phyloP scores from a whole-genome alignment of 2,888 invertebrate genomes.

The Ptycholaimellus sp. region DNA sequence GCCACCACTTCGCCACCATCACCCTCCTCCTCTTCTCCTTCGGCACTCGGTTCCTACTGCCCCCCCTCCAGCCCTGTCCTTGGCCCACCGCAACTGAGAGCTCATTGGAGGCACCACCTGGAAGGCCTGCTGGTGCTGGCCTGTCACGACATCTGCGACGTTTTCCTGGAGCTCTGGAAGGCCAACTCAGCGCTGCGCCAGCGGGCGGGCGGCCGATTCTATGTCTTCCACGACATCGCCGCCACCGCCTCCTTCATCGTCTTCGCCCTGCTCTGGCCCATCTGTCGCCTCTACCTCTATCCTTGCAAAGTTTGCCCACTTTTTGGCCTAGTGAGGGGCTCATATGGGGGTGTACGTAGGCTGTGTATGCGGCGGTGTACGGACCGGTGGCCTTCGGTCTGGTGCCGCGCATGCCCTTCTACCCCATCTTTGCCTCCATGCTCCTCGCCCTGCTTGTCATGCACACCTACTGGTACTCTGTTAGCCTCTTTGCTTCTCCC shows the following conservation, averaged over 20 bases:
- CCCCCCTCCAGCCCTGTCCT: background rate
- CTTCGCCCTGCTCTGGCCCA: background rate
- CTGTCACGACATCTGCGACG: slow-evolving; percentile 16
- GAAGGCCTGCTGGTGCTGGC: slow-evolving; percentile 11
- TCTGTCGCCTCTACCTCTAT: background rate
- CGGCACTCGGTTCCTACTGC: slow-evolving; percentile 7
- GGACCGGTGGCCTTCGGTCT: no score
- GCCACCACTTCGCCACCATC: slow-evolving; percentile 17
- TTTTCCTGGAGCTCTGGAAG: slow-evolving; percentile 11
- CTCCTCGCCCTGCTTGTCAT: no score
- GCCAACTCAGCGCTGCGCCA: background rate
- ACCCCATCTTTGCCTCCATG: no score
- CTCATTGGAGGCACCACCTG: background rate
- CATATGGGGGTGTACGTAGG: no score
- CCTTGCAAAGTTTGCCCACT: no score
- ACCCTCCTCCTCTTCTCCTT: slow-evolving; percentile 12
- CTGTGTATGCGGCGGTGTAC: no score
- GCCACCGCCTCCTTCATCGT: background rate
- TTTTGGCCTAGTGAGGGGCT: no score
- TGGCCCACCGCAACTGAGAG: background rate
- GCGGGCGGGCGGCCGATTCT: background rate
- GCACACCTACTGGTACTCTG: no score
- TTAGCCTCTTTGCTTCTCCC: no score
- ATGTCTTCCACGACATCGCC: background rate
- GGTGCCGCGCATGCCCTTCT: no score